A percentile compares a stretch with the other conserved stretches of the same genome.
Conservation (phyloP, 2,797 vertebrate species). For the Sternotherus odoratus region DNA sequence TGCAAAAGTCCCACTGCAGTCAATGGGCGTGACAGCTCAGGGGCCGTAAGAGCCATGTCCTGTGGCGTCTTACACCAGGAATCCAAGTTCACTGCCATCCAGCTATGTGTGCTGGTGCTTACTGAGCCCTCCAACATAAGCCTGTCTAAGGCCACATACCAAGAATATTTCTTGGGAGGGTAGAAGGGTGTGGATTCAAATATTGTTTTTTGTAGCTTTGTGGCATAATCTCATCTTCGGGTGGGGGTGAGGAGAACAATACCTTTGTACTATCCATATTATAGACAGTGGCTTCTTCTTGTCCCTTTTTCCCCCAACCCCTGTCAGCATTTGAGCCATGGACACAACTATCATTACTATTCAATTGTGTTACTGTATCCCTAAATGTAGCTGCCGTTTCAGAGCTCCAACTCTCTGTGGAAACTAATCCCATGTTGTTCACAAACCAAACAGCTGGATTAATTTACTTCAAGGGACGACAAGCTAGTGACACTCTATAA, state of each 20-base stretch:
- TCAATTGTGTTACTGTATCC: not conserved
- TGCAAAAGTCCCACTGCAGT: not conserved
- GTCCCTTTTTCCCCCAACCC: not conserved
- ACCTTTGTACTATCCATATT: not conserved
- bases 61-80: not conserved
- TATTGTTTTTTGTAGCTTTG: not conserved
- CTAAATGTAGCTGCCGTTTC: not conserved
- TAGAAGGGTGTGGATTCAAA: not conserved
- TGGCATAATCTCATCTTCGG: not conserved
- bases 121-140: not conserved
- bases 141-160: not conserved
- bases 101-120: not conserved
- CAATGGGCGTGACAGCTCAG: not conserved
- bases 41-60: not conserved
- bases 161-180: not conserved
- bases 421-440: not conserved
- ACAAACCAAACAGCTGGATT: constrained; percentile 23
- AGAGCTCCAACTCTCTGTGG: not conserved
- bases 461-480: not conserved
- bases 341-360: not conserved
- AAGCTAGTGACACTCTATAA: not conserved
- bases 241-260: not conserved
- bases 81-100: not conserved
- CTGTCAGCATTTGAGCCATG: not conserved
- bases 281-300: not conserved